Evolutionary conservation across 2,888 invertebrate species (phyloP).

Genomic region (Trichogramma dendrolimi): DNA sequence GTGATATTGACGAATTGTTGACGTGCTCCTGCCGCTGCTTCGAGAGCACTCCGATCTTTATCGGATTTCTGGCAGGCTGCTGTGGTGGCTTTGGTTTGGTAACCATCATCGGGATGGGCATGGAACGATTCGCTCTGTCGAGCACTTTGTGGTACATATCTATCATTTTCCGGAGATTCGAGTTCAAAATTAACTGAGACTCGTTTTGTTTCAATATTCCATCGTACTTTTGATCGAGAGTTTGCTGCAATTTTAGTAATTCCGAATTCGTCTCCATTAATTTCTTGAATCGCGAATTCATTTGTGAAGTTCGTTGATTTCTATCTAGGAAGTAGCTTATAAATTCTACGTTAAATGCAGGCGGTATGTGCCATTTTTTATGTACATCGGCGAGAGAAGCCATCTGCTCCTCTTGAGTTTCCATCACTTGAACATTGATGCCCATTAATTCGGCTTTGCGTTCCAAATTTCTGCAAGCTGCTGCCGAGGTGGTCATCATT

Average conservation of each 20-base stretch:
- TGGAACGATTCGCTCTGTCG: slow-evolving; percentile 53
- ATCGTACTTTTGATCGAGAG: slow-evolving; percentile 73
- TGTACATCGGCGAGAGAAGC: slow-evolving; percentile 79
- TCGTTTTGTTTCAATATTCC: slow-evolving; percentile 66
- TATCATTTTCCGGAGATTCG: slow-evolving; percentile 58
- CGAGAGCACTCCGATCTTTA: not conserved
- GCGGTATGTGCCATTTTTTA: slow-evolving; percentile 91
- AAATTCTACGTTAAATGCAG: slow-evolving; percentile 91
- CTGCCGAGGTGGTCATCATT: slow-evolving; percentile 83
- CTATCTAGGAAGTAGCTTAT: slow-evolving; percentile 90
- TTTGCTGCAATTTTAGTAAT: slow-evolving; percentile 74
- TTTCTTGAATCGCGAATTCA: slow-evolving; percentile 73
- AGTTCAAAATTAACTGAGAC: slow-evolving; percentile 62
- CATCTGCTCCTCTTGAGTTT: slow-evolving; percentile 78
- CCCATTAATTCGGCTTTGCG: slow-evolving; percentile 89
- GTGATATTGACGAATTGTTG: not conserved
- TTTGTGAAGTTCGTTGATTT: slow-evolving; percentile 73
- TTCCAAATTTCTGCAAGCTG: slow-evolving; percentile 76
- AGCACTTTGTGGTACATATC: slow-evolving; percentile 47
- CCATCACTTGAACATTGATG: slow-evolving; percentile 74
- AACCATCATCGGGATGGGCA: slow-evolving; percentile 41
- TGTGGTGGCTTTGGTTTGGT: slow-evolving; percentile 44
- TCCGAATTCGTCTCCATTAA: slow-evolving; percentile 70
- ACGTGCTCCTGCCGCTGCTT: not conserved
- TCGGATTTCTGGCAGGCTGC: slow-evolving; percentile 29